Base-by-base conservation (phyloP, 2,888 invertebrate species). In the Luperina nickerlii region DNA sequence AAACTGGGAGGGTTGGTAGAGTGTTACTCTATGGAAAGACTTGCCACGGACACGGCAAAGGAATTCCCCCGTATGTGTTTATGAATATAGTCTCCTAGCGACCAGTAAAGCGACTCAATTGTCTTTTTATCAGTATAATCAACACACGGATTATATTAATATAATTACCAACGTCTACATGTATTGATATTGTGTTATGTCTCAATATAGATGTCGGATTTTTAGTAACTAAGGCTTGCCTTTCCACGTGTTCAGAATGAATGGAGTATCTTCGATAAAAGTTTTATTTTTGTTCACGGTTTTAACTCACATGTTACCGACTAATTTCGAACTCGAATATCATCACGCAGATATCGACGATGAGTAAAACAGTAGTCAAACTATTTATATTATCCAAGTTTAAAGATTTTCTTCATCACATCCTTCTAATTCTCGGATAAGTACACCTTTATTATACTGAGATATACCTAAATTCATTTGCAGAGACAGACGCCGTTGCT, bases 41-140 rank as follows among this genome's bases (percentile, higher is more conserved):
- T 68, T 32, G 54, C 78, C 67, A 74, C 71, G n/a, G 51, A 67
- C 62, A 74, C 27, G 77, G 76, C 74, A 75, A 80, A 87, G 87
- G 85, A 88, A 82, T 86, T 87, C 82, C 88, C 90, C 88, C 87
- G 71, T 74, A 80, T 72, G 67, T 89, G 89, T 88, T 86, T 87
- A 87, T 86, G 79, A 74, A 87, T 74, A 70, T 72, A 79, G 90
- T 90, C 66, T 81, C 88, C 87, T 84, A 89, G 88, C 88, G 83
- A 88, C 88, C 85, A 70, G 48, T 24, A 60, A 76, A 82, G 42
- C 67, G 76, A 71, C 62, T 71, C 68, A 38, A 71, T 69, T 88
- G 70, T 76, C 74, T 83, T 75, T 79, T 76, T 76, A 79, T 74
- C 68, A 74, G 15, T 15, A 72, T 54, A 66, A 74, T 82, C 69